Evolutionary conservation across 35 echinoderm and acorn worm genomes (phyloP), one percentile per base, ranked within the genome.

Genomic region (Ophioderma brevispina): DNA sequence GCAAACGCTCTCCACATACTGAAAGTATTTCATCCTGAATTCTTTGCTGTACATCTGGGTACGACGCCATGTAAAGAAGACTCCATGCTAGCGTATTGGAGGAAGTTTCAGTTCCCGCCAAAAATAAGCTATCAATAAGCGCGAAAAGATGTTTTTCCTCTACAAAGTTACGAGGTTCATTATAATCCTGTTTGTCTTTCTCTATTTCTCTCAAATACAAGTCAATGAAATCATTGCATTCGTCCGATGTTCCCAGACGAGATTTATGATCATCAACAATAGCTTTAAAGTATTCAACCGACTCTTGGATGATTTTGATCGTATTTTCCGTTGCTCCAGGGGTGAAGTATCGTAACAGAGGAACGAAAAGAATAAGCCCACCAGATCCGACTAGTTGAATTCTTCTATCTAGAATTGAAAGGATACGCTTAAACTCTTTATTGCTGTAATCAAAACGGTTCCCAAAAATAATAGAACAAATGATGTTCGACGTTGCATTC

Each of bases 401-500:
- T 70, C 59, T 18, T 1, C 28, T 18, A 40, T 46, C 80, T 25
- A 40, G 37, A 25, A 82, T 41, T 10, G 1, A 40, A 3, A 82
- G 38, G 10, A 82, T 25, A 0, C 38, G 33, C 41, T 56, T 40
- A 42, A 84, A 84, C 8, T 52, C 41, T 31, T n/a, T 21, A 56
- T 84, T 34, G 31, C n/a, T 43, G 43, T 84, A 84, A 6, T 85
- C 11, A 59, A 64, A 75, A 19, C 83, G 0, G 10, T 59, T 0
- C 4, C 83, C 83, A 36, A 85, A 37, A 28, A 63, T 59, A 33
- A 64, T 55, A 6, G 83, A 85, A 28, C 83, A 85, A 34, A 85
- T 85, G 15, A 85, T 59, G 36, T 85, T 85, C 6, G 83, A 85
- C 0, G 92, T 86, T 70, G 94, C 86, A 31, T 86, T 92, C 59